These are phyloP conservation scores for Gorilla gorilla DNA, from an alignment of 2,113 vertebrate species.

Conservation along the genomic window DNA sequence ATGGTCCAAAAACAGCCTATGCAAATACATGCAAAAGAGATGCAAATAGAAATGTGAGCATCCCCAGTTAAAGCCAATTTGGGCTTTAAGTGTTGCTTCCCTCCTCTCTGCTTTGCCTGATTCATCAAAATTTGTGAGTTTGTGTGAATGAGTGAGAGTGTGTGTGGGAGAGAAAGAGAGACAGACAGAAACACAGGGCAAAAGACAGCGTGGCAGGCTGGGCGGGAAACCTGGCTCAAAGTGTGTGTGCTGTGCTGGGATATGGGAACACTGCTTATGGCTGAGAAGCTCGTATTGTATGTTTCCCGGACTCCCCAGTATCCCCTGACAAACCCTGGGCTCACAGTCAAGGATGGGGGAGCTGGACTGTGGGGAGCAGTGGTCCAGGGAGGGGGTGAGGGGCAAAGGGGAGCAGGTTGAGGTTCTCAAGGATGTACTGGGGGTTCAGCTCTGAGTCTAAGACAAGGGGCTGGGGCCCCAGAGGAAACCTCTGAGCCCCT, in stretches of 20 bases:
- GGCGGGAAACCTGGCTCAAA: not conserved
- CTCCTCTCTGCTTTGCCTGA: not conserved
- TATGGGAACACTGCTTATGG: too few species aligned
- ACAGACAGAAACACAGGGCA: not conserved
- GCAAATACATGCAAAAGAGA: constrained; percentile 47
- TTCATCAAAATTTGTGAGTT: not conserved
- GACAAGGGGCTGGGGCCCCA: not conserved
- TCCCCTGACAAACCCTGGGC: not conserved
- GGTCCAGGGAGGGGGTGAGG: not conserved
- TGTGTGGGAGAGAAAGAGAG: not conserved
- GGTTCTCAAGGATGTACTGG: not conserved
- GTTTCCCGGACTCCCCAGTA: not conserved
- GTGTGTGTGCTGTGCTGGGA: not conserved
- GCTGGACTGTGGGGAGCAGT: not conserved
- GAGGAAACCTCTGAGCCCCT: not conserved
- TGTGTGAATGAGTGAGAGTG: not conserved
- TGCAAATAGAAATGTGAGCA: not conserved
- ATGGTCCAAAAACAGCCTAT: not conserved
- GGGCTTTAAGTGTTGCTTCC: not conserved
- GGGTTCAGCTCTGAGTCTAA: not conserved
- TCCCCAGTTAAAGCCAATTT: not conserved
- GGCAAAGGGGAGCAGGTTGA: not conserved
- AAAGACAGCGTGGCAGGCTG: not conserved
- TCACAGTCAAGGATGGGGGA: not conserved
- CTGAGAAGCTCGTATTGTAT: too few species aligned